Base-by-base conservation (phyloP, 1,140 invertebrate genomes). In the Oreohelix idahoensis region DNA sequence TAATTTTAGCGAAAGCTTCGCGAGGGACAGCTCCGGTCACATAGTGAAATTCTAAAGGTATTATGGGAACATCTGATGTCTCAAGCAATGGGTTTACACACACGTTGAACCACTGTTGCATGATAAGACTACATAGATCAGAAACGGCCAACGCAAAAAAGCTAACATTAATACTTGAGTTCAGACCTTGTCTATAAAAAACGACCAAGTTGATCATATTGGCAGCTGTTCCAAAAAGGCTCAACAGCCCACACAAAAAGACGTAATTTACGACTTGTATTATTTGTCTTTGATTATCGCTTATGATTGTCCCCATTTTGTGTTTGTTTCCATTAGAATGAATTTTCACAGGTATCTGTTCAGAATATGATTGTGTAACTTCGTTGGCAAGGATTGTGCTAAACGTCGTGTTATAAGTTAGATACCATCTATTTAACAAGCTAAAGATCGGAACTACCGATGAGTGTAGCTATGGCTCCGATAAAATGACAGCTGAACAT, bases 1-100 rank as follows among this genome's bases (percentile, higher is more conserved):
- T 95, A 1, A 97, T 97, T 93, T 98, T 97, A 45, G 97, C 97
- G 1, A 97, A 96, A 11, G 96, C 97, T 92, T 98, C 97, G 92
- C 99, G 98, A 91, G 98, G 98, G 4, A 58, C 23, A 23, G 8
- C 53, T 2, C 53, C 26, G 2, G 53, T 26, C 95, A 96, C 66
- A 98, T 58, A 58, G 8, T 58, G 53, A 20, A 58, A 5, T 11
- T 58, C 53, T 2, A 20, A 11, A 20, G 5, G 20, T 23, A 58
- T 23, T 20, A 58, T 58, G 1, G 53, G 53, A 2, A 58, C 1
- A 58, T 23, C 53, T 4, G 26, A n/a, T 11, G 5, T 58, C 53
- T 58, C 53, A 58, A n/a, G 20, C 1, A 58, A n/a, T n/a, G 53
- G 53, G 53, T 58, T 58, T 10, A 58, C 15, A 23, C 26, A 58